Conservation (phyloP, 2,113 vertebrate species). For the Gnathonemus echidnorhynchus region DNA sequence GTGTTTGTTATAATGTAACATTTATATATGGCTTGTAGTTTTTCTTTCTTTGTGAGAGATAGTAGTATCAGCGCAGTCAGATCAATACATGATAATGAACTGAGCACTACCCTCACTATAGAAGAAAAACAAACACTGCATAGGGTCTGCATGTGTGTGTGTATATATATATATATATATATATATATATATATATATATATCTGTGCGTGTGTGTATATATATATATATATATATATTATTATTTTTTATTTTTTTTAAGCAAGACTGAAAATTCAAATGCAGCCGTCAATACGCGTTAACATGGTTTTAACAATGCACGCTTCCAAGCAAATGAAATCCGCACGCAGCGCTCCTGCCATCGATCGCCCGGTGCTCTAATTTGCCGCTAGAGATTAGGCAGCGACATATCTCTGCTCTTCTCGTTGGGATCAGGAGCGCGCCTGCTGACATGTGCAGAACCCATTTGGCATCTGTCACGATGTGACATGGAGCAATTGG, state of each 20-base stretch:
- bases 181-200: conserved; percentile 1
- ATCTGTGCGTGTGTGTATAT: not conserved
- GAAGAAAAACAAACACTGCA: conserved; percentile 59
- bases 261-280: conserved; percentile 77
- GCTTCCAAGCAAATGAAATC: conserved; percentile 72
- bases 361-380: conserved; percentile 66
- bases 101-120: conserved; percentile 30
- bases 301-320: conserved; percentile 68
- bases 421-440: not conserved
- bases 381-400: conserved; percentile 67
- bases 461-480: not conserved
- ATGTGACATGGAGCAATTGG: not conserved
- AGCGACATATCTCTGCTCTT: conserved; percentile 33
- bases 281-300: conserved; percentile 75
- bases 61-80: not conserved
- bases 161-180: not conserved
- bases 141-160: conserved; percentile 4
- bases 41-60: not conserved
- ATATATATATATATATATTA: conserved; percentile 9
- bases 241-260: conserved; percentile 49
- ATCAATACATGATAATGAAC: conserved; percentile 56
- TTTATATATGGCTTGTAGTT: not conserved
- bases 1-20: not conserved
- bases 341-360: conserved; percentile 54
- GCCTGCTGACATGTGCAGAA: not conserved